phyloP scores from a whole-genome alignment of 2,888 invertebrate species.

The Aphidoletes aphidimyza region DNA sequence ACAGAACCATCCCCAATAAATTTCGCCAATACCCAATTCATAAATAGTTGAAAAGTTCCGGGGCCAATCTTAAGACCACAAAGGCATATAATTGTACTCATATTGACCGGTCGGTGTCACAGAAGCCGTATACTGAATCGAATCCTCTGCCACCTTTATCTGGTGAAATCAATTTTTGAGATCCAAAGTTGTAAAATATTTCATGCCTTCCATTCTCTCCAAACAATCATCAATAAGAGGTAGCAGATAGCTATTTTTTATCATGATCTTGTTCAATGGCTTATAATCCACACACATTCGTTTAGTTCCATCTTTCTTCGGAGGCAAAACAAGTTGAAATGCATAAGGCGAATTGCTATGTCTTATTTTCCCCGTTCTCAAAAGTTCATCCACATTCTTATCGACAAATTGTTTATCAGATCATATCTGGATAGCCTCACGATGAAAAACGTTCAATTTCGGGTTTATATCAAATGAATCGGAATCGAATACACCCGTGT shows the following conservation, averaged over 20 bases:
- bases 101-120: slow-evolving; percentile 26
- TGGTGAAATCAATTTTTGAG: slow-evolving; percentile 47
- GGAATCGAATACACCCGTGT: neutral
- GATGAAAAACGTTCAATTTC: neutral
- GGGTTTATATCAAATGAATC: neutral
- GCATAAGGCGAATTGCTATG: slow-evolving; percentile 59
- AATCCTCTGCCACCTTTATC: neutral
- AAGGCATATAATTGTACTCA: slow-evolving; percentile 27
- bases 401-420: slow-evolving; percentile 56
- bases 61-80: slow-evolving; percentile 11
- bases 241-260: slow-evolving; percentile 56
- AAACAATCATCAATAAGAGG: slow-evolving; percentile 44
- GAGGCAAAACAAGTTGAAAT: slow-evolving; percentile 60
- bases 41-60: neutral
- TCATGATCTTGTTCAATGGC: slow-evolving; percentile 58
- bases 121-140: slow-evolving; percentile 27
- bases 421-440: neutral
- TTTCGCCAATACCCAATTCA: slow-evolving; percentile 1
- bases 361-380: slow-evolving; percentile 57
- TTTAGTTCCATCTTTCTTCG: slow-evolving; percentile 59
- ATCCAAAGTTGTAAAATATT: neutral
- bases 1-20: neutral
- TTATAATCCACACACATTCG: slow-evolving; percentile 60
- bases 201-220: neutral
- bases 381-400: slow-evolving; percentile 55